Conservation (phyloP, 2,113 vertebrate species). For the Stictonetta naevosa region DNA sequence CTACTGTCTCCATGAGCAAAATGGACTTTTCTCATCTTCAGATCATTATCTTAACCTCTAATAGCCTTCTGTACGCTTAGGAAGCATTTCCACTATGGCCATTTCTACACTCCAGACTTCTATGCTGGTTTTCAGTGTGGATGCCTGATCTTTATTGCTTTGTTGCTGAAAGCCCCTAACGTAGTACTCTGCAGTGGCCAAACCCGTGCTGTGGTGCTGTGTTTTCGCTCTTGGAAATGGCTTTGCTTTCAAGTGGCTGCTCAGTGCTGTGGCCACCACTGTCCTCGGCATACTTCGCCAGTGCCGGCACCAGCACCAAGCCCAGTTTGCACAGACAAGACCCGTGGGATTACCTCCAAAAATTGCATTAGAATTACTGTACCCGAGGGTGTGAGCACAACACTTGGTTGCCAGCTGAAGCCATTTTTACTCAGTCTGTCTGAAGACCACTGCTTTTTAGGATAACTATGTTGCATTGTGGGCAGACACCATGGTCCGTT, state of each 20-base stretch:
- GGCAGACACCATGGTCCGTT: neutral
- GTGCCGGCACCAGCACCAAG: neutral
- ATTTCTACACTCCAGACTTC: neutral
- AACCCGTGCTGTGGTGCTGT: rapidly evolving
- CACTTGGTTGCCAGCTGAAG: neutral
- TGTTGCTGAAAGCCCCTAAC: neutral
- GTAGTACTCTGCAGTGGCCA: neutral
- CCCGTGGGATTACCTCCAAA: neutral
- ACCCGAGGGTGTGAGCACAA: neutral
- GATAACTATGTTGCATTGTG: neutral
- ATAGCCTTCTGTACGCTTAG: neutral
- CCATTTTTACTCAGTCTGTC: neutral
- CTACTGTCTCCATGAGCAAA: neutral
- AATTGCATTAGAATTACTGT: neutral
- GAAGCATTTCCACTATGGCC: neutral
- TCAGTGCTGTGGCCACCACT: neutral
- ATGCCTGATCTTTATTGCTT: neutral
- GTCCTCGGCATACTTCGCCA: neutral
- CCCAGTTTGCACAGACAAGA: neutral
- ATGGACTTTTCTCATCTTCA: neutral
- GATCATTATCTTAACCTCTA: neutral
- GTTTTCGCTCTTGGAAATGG: neutral
- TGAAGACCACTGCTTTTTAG: neutral
- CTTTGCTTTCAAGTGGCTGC: neutral
- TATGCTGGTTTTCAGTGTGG: neutral